Conservation (phyloP, 2,888 invertebrate genomes). For the Agrenia bidenticulata region DNA sequence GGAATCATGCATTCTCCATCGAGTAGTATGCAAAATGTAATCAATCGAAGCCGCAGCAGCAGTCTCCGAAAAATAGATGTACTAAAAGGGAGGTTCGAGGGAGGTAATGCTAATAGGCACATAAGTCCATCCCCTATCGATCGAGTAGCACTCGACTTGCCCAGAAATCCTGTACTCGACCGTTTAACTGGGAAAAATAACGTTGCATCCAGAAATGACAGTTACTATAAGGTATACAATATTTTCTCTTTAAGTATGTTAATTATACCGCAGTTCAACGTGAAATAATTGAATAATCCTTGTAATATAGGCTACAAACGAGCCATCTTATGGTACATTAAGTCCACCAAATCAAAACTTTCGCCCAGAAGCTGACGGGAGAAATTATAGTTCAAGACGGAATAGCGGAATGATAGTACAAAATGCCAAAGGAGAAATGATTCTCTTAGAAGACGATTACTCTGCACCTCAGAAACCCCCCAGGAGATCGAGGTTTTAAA, state of each 20-base stretch:
- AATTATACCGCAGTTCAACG: slow-evolving; percentile 16
- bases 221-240: slow-evolving; percentile 77
- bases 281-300: too few species aligned
- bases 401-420: slow-evolving; percentile 36
- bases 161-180: slow-evolving; percentile 81
- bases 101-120: slow-evolving; percentile 19
- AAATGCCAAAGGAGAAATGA: slow-evolving; percentile 57
- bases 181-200: slow-evolving; percentile 71
- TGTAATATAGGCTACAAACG: slow-evolving; percentile 61
- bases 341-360: slow-evolving; percentile 40
- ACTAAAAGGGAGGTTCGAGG: slow-evolving; percentile 13
- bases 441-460: slow-evolving; percentile 63
- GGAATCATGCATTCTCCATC: slow-evolving; percentile 3
- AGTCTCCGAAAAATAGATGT: slow-evolving; percentile 40
- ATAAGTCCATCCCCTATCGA: slow-evolving; percentile 35
- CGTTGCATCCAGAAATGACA: slow-evolving; percentile 76
- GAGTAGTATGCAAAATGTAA: slow-evolving; percentile 25
- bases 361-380: slow-evolving; percentile 26
- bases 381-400: slow-evolving; percentile 23
- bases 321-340: slow-evolving; percentile 60
- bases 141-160: slow-evolving; percentile 39
- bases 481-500: slow-evolving; percentile 45
- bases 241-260: slow-evolving; percentile 28
- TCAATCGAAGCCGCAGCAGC: slow-evolving; percentile 34
- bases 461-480: slow-evolving; percentile 55